These are phyloP conservation scores for Lacanobia oleracea DNA, from an alignment of 2,888 invertebrate species.

Conservation along the genomic window DNA sequence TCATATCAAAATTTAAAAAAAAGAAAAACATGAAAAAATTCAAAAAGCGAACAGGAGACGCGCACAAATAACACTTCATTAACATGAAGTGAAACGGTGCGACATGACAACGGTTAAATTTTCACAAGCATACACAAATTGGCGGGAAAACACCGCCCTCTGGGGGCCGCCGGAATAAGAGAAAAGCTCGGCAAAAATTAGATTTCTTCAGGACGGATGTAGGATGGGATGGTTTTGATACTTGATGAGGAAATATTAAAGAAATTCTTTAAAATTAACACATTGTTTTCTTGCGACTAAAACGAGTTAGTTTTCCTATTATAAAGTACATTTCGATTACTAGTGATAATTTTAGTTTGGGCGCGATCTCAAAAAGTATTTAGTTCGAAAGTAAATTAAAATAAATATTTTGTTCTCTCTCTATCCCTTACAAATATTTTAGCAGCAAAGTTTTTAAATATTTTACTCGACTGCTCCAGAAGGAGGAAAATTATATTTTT, in stretches of 20 bases:
- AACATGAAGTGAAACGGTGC: slow-evolving; percentile 72
- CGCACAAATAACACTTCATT: slow-evolving; percentile 70
- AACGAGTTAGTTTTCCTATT: not conserved
- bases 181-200: slow-evolving; percentile 89
- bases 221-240: slow-evolving; percentile 74
- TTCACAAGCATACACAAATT: slow-evolving; percentile 89
- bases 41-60: slow-evolving; percentile 39
- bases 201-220: slow-evolving; percentile 80
- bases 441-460: too few relatives aligned
- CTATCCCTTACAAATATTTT: too few relatives aligned
- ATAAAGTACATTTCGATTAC: too few relatives aligned
- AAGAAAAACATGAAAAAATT: slow-evolving; percentile 11
- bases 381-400: too few relatives aligned
- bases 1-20: not conserved
- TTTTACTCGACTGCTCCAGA: too few relatives aligned
- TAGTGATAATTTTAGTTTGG: too few relatives aligned
- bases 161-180: slow-evolving; percentile 79
- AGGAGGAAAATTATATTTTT: too few relatives aligned
- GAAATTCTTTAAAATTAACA: not conserved
- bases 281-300: not conserved
- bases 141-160: slow-evolving; percentile 83
- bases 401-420: too few relatives aligned
- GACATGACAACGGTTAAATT: slow-evolving; percentile 81
- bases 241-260: slow-evolving; percentile 69
- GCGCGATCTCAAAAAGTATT: too few relatives aligned